Evolutionary conservation across 2,113 vertebrate genomes (phyloP).

Genomic region (Channa maculata): DNA sequence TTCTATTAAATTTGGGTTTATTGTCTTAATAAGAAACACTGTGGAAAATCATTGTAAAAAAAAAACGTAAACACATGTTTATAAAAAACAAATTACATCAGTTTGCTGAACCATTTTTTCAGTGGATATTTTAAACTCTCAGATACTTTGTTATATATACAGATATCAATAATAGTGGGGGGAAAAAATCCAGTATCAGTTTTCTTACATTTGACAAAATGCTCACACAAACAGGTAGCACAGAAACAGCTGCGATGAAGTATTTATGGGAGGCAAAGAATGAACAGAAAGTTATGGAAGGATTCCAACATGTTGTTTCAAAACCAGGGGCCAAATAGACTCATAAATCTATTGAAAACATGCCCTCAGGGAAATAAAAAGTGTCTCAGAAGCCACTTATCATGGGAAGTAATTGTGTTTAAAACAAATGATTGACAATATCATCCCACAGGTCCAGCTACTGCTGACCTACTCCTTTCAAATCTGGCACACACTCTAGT

Average conservation of each 20-base stretch:
- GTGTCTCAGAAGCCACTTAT: constrained; percentile 13
- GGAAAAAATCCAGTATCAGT: too few relatives aligned
- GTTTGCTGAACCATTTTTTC: too few relatives aligned
- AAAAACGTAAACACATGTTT: too few relatives aligned
- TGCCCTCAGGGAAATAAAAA: neutral
- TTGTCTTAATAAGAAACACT: too few relatives aligned
- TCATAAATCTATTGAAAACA: constrained; percentile 24
- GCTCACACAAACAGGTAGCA: neutral
- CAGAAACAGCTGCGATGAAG: constrained; percentile 8
- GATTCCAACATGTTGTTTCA: neutral
- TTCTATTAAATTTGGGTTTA: neutral
- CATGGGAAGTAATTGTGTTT: neutral
- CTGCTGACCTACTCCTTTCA: neutral
- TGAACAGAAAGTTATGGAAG: neutral
- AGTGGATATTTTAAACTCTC: too few relatives aligned
- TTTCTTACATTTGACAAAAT: too few relatives aligned
- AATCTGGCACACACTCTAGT: neutral
- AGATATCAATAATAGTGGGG: too few relatives aligned
- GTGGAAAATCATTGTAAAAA: too few relatives aligned
- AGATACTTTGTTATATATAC: too few relatives aligned
- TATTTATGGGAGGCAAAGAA: neutral
- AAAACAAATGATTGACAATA: neutral
- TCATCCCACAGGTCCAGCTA: constrained; percentile 7
- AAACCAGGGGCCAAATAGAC: neutral
- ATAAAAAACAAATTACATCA: too few relatives aligned